A percentile compares a stretch with the other conserved stretches of the same genome.
Conservation (phyloP, 2,113 vertebrate genomes). For the Malurus cyaneus region DNA sequence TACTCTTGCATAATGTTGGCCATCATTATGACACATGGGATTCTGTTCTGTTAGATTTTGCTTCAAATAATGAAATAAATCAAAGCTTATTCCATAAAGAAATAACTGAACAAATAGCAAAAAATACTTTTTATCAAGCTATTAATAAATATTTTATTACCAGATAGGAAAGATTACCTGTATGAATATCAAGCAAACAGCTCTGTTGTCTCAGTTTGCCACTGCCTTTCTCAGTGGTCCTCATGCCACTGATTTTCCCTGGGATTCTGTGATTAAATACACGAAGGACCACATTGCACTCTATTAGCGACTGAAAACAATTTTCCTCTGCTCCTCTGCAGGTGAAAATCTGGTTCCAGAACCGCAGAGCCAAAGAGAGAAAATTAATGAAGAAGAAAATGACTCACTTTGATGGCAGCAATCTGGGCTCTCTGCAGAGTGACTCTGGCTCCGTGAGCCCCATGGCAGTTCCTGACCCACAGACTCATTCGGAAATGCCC, state of each 20-base stretch:
- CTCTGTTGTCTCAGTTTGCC: background rate
- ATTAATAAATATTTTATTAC: background rate
- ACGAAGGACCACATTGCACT: background rate
- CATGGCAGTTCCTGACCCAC: constrained; percentile 78
- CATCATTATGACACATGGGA: background rate
- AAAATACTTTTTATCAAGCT: background rate
- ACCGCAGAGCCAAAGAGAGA: constrained; percentile 90
- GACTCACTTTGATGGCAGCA: constrained; percentile 84
- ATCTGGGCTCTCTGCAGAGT: constrained; percentile 85
- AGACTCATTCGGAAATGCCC: constrained; percentile 63
- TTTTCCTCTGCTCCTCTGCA: constrained; percentile 47
- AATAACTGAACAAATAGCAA: background rate
- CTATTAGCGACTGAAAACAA: background rate
- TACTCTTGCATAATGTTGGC: background rate
- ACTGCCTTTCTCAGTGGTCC: background rate
- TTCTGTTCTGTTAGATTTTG: background rate
- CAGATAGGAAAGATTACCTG: background rate
- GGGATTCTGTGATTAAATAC: background rate
- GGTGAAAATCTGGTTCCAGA: constrained; percentile 97
- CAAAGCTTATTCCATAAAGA: background rate
- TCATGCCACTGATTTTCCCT: background rate
- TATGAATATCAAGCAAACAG: background rate
- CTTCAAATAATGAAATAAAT: background rate
- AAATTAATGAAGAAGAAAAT: constrained; percentile 94
- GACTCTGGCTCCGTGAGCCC: constrained; percentile 90